phyloP scores from a whole-genome alignment of 1,140 invertebrate genomes.

The Megalopta genalis region DNA sequence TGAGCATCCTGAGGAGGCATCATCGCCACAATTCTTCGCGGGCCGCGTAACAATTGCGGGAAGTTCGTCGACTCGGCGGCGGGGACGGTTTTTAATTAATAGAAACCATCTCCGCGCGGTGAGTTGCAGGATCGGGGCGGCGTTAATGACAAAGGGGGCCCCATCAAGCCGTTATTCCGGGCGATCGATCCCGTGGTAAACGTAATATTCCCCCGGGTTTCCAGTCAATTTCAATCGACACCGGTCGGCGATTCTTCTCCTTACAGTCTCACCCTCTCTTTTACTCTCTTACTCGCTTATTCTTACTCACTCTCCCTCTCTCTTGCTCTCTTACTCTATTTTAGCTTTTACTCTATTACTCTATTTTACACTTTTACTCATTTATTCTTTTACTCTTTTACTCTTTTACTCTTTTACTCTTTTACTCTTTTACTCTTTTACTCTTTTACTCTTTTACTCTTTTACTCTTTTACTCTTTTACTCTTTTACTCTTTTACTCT shows the following conservation, averaged over 20 bases:
- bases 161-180: slow-evolving; percentile 15
- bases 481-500: too few species aligned
- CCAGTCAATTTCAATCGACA: slow-evolving; percentile 50
- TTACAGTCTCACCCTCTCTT: slow-evolving; percentile 20
- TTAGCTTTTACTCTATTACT: too few species aligned
- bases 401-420: too few species aligned
- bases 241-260: slow-evolving; percentile 34
- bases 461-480: too few species aligned
- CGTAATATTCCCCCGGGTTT: slow-evolving; percentile 44
- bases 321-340: too few species aligned
- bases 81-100: slow-evolving; percentile 38
- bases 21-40: background rate
- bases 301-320: too few species aligned
- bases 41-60: background rate
- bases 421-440: too few species aligned
- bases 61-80: background rate
- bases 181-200: slow-evolving; percentile 3
- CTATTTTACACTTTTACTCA: too few species aligned
- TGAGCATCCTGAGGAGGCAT: too few species aligned
- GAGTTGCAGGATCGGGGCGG: background rate
- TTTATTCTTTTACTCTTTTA: too few species aligned
- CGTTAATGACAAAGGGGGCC: slow-evolving; percentile 16
- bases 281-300: too few species aligned
- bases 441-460: too few species aligned
- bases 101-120: background rate